A percentile compares a stretch with the other conserved stretches of the same genome.
These are phyloP conservation scores for Desoria tigrina DNA, from an alignment of 2,888 invertebrate species.

Conservation along the genomic window DNA sequence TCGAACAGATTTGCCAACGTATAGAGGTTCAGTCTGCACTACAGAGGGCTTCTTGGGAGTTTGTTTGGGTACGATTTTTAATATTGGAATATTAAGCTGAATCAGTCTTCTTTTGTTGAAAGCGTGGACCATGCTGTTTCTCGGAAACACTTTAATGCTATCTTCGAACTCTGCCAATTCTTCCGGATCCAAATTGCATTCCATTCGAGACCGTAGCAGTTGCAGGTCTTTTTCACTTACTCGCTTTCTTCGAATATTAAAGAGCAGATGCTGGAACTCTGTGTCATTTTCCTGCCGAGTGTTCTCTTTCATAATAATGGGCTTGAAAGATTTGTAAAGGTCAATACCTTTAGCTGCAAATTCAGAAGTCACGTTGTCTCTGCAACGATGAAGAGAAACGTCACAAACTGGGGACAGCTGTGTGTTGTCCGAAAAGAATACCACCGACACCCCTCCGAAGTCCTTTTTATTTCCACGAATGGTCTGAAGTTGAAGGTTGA, in stretches of 20 bases:
- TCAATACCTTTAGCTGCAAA: constrained; percentile 1
- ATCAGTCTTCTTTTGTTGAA: background rate
- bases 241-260: background rate
- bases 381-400: background rate
- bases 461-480: background rate
- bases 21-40: background rate
- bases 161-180: background rate
- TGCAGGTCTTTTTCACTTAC: background rate
- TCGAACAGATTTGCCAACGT: background rate
- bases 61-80: constrained; percentile 1
- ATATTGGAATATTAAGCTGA: background rate
- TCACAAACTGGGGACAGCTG: constrained; percentile 4
- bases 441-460: background rate
- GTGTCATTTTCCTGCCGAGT: background rate
- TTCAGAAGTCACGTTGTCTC: background rate
- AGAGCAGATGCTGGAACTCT: background rate
- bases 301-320: background rate
- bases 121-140: background rate
- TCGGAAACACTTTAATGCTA: background rate
- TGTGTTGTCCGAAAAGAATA: background rate
- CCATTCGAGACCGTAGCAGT: background rate
- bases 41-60: background rate
- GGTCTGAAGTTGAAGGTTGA: background rate
- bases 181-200: background rate
- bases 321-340: background rate